Percentiles rank a stretch among this genome's conserved stretches.
Conservation (phyloP, 2,888 invertebrate species). For the Cordilura impudica region DNA sequence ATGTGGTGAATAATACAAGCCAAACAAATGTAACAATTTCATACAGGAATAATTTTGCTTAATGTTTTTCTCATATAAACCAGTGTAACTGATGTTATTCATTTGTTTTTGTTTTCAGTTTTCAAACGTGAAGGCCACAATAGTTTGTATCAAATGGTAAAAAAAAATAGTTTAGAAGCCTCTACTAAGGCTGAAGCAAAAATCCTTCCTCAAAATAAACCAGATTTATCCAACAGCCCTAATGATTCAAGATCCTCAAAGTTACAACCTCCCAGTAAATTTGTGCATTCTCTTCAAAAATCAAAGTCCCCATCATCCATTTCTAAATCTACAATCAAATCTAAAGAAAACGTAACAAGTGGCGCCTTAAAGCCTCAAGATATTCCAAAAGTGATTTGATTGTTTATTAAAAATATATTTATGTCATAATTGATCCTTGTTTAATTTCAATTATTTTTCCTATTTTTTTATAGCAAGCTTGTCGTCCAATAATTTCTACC, state of each 20-base stretch:
- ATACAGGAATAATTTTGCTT: too few relatives aligned
- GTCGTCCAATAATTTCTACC: conserved; percentile 45
- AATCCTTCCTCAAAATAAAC: conserved; percentile 69
- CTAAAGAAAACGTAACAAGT: background rate
- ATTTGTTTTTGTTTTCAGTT: conserved; percentile 58
- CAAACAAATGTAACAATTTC: background rate
- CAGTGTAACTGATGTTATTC: too few relatives aligned
- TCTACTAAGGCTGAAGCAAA: conserved; percentile 71
- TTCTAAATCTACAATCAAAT: conserved; percentile 8
- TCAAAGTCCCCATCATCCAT: conserved; percentile 4
- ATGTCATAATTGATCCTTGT: background rate
- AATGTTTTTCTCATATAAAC: background rate
- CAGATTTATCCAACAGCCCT: conserved; percentile 61
- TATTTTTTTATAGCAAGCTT: conserved; percentile 29
- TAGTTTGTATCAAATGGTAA: conserved; percentile 75
- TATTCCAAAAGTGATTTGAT: conserved; percentile 32
- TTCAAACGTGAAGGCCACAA: conserved; percentile 66
- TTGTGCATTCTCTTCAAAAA: background rate
- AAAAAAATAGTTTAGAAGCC: conserved; percentile 73
- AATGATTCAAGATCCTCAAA: background rate
- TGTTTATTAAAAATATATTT: background rate
- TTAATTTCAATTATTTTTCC: background rate
- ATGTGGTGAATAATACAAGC: conserved; percentile 10
- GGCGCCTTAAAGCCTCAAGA: conserved; percentile 7
- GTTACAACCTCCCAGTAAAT: conserved; percentile 7